phyloP scores from a whole-genome alignment of 1,140 invertebrate genomes.

The Dinothrombium tinctorium region DNA sequence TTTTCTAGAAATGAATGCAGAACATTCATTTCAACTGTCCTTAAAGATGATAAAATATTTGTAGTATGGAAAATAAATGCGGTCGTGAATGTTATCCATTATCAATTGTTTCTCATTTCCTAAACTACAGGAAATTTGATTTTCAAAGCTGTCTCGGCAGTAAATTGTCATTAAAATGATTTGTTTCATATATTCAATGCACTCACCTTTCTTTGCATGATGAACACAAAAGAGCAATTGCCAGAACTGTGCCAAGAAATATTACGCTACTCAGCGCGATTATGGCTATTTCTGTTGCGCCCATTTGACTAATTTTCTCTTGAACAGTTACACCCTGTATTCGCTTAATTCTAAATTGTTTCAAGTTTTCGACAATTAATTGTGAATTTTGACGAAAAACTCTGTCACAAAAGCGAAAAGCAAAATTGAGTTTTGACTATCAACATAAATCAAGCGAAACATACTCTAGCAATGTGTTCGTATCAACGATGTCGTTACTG shows the following conservation, averaged over 20 bases:
- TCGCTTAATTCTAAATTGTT: conserved; percentile 27
- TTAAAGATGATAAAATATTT: too few species aligned
- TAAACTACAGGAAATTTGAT: neutral
- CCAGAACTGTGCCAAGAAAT: conserved; percentile 47
- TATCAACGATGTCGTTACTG: conserved; percentile 51
- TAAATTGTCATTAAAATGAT: too few species aligned
- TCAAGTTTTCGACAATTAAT: conserved; percentile 32
- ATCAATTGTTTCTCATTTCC: too few species aligned
- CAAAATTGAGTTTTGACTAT: conserved; percentile 1
- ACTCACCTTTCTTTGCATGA: conserved; percentile 17
- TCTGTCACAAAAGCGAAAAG: conserved; percentile 20
- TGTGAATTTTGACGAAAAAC: conserved; percentile 29
- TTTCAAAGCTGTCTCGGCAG: too few species aligned
- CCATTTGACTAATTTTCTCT: conserved; percentile 29
- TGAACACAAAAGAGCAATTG: conserved; percentile 25
- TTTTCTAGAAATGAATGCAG: too few species aligned
- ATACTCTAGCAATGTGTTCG: conserved; percentile 47
- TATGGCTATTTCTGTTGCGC: conserved; percentile 50
- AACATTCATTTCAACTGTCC: too few species aligned
- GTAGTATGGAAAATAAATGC: too few species aligned
- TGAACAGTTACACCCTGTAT: conserved; percentile 19
- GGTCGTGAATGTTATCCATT: too few species aligned
- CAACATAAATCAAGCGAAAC: conserved; percentile 14
- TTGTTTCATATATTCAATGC: neutral
- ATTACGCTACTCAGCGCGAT: conserved; percentile 48